Conservation (phyloP, 2,113 vertebrate genomes). For the Poicephalus gulielmi region DNA sequence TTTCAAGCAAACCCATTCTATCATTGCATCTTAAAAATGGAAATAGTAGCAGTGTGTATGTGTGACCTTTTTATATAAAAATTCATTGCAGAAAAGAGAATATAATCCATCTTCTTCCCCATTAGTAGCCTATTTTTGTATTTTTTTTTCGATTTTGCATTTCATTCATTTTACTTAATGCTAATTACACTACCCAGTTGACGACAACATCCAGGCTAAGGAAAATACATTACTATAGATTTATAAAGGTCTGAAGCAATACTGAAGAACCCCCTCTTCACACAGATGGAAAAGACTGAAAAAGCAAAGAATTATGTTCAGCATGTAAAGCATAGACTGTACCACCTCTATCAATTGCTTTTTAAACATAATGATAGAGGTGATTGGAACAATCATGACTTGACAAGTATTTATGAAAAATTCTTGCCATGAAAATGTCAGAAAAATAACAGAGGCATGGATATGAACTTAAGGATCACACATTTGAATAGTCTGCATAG, state of each 20-base stretch:
- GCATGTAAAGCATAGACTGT: not conserved
- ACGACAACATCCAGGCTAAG: not conserved
- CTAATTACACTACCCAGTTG: not conserved
- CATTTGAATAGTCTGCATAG: not conserved
- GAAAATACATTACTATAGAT: not conserved
- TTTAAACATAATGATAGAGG: not conserved
- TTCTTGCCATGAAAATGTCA: not conserved
- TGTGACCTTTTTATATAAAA: not conserved
- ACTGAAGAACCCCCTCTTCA: not conserved
- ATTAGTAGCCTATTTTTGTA: not conserved
- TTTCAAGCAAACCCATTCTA: not conserved
- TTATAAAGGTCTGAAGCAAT: not conserved
- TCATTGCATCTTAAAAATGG: not conserved
- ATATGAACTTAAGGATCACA: not conserved
- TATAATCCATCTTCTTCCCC: not conserved
- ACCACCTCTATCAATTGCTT: not conserved
- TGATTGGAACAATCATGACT: not conserved
- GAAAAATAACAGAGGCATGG: not conserved
- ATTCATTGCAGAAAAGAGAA: not conserved
- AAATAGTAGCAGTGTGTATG: not conserved
- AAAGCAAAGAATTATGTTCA: not conserved
- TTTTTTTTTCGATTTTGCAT: not conserved
- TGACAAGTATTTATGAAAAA: not conserved
- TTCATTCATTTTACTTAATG: not conserved
- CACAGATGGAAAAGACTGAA: not conserved